phyloP scores from a whole-genome alignment of 2,888 invertebrate genomes.

The Drosophila suboccidentalis region DNA sequence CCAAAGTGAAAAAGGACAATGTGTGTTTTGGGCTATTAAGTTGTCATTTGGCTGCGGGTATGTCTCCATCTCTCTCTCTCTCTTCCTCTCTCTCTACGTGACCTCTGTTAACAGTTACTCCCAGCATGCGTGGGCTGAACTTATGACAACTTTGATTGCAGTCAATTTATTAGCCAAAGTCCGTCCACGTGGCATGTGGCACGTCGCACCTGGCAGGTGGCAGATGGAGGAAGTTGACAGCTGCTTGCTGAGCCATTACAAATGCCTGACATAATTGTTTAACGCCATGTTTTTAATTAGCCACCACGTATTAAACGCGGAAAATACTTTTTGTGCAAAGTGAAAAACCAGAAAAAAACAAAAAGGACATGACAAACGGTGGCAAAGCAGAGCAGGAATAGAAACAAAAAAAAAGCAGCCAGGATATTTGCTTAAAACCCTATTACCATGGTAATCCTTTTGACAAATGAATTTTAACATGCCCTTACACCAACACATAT shows the following conservation, averaged over 20 bases:
- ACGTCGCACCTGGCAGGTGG: conserved; percentile 22
- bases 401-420: conserved; percentile 44
- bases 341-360: conserved; percentile 39
- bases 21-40: conserved; percentile 72
- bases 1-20: conserved; percentile 60
- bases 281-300: conserved; percentile 77
- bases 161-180: conserved; percentile 73
- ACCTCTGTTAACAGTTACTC: conserved; percentile 61
- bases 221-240: conserved; percentile 12
- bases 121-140: conserved; percentile 47
- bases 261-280: conserved; percentile 77
- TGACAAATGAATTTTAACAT: conserved; percentile 81
- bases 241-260: conserved; percentile 41
- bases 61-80: conserved; percentile 2
- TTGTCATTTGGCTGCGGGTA: conserved; percentile 76
- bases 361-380: conserved; percentile 57
- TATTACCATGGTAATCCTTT: conserved; percentile 81
- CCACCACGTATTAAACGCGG: conserved; percentile 55
- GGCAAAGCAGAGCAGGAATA: conserved; percentile 21
- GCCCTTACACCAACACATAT: conserved; percentile 41
- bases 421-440: conserved; percentile 71
- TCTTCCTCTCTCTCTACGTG: conserved; percentile 43
- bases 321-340: conserved; percentile 31
- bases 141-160: conserved; percentile 80
- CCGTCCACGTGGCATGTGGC: conserved; percentile 39